Evolutionary conservation across 2,888 invertebrate species (phyloP).

Genomic region (Embidobia sp.): DNA sequence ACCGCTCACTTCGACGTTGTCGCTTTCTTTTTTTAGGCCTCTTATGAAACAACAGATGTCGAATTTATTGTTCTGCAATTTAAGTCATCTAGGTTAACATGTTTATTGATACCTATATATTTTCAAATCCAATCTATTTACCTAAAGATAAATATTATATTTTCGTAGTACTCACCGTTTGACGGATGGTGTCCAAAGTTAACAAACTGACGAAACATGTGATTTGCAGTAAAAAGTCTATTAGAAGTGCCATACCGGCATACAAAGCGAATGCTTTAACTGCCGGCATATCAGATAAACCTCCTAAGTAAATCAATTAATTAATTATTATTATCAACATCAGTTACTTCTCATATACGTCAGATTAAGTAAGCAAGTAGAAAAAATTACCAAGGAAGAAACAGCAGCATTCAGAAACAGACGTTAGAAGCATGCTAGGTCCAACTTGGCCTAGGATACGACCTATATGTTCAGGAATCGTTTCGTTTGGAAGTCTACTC

Average conservation of each 20-base stretch:
- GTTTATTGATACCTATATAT: too few relatives aligned
- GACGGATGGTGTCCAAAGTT: conserved; percentile 91
- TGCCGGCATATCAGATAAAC: conserved; percentile 98
- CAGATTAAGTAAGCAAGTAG: too few relatives aligned
- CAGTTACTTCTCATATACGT: too few relatives aligned
- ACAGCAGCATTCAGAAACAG: conserved; percentile 96
- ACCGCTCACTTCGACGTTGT: conserved; percentile 85
- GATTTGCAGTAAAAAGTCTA: conserved; percentile 97
- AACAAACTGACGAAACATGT: conserved; percentile 97
- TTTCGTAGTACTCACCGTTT: conserved; percentile 84
- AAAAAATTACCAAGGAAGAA: conserved; percentile 95
- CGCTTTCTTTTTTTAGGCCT: conserved; percentile 86
- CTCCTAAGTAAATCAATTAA: too few relatives aligned
- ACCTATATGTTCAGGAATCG: conserved; percentile 93
- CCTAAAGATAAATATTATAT: neutral
- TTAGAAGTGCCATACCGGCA: conserved; percentile 96
- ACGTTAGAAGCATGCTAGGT: conserved; percentile 97
- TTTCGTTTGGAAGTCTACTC: conserved; percentile 87
- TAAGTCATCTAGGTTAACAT: neutral
- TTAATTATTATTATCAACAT: too few relatives aligned
- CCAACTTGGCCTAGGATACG: conserved; percentile 96
- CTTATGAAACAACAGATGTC: conserved; percentile 93
- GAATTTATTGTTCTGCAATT: conserved; percentile 84
- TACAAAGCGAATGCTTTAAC: conserved; percentile 98
- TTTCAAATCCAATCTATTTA: too few relatives aligned